Evolutionary conservation across 2,888 invertebrate species (phyloP), one percentile per base, ranked within the genome.

Genomic region (Lobophora halterata): DNA sequence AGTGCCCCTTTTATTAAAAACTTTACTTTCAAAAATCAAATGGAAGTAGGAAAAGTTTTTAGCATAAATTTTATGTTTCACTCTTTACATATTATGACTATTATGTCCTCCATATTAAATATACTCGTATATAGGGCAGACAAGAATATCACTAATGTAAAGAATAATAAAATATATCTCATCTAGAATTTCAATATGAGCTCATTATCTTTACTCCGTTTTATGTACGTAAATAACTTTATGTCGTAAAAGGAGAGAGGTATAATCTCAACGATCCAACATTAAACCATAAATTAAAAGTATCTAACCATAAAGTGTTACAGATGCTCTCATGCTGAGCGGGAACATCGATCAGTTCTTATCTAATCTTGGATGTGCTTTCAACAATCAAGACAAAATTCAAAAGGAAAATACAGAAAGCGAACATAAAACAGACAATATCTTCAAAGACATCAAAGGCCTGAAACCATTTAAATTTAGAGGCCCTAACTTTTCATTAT

Each of bases 321-420:
- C 51, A 46, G 31, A 46, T 38, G 37, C 37, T 37, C 34, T 25
- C 38, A 24, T 45, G 55, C 55, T 52, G 52, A 62, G 61, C 49
- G 57, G 35, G 50, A 46, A 46, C 69, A 71, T 72, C 66, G 62
- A 71, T 71, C 70, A 67, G 30, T 49, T 28, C 55, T 55, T 64
- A 64, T 65, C 70, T 67, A 62, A 63, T 62, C 62, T 45, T 34
- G 26, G 18, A 45, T 30, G 45, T 34, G 25, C 39, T 45, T 50
- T n/a, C 1, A 14, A 24, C n/a, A 10, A 2, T 11, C 6, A 16
- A 23, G 23, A 18, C 10, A 28, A 4, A 5, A 14, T n/a, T 4
- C 7, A 2, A 20, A 20, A 20, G 14, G 8, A 35, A 37, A 30
- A 30, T 13, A 27, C 10, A 19, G 8, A 10, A 7, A 12, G 3